Evolutionary conservation across 2,888 invertebrate species (phyloP).

Genomic region (Pachymerium ferrugineum): DNA sequence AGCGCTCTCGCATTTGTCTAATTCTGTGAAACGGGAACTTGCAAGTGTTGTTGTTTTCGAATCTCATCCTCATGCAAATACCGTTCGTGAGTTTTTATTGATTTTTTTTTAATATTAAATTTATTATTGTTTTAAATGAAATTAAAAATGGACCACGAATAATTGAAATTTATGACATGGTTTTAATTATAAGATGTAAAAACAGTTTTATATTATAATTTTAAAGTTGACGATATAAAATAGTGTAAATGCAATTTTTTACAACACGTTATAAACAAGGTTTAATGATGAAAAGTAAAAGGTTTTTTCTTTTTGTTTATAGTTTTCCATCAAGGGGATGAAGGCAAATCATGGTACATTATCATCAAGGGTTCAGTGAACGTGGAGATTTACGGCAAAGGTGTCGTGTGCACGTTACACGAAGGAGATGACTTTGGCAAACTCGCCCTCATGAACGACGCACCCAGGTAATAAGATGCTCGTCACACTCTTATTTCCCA

Average conservation of each 20-base stretch:
- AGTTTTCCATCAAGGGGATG: conserved; percentile 81
- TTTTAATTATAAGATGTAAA: not conserved
- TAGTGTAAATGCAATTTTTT: too few species aligned
- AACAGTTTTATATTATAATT: not conserved
- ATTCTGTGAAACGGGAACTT: conserved; percentile 72
- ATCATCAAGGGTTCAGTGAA: conserved; percentile 75
- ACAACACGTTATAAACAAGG: too few species aligned
- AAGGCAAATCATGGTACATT: conserved; percentile 78
- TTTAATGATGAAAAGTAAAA: not conserved
- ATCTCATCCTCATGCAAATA: conserved; percentile 68
- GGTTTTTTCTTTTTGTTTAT: conserved; percentile 34
- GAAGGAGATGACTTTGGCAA: conserved; percentile 85
- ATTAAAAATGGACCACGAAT: too few species aligned
- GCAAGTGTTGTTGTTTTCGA: conserved; percentile 74
- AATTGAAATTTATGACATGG: too few species aligned
- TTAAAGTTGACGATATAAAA: too few species aligned
- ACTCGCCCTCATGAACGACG: conserved; percentile 75
- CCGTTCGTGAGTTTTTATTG: conserved; percentile 55
- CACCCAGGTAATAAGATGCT: conserved; percentile 66
- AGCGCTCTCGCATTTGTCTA: conserved; percentile 71
- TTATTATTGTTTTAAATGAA: not conserved
- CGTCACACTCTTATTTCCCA: conserved; percentile 31
- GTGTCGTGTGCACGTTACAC: conserved; percentile 70
- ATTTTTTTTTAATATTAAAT: not conserved
- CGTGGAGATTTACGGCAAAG: conserved; percentile 77